A percentile compares a stretch with the other conserved stretches of the same genome.
These are phyloP conservation scores for Tragelaphus scriptus DNA, from an alignment of 2,113 vertebrate species.

Conservation along the genomic window DNA sequence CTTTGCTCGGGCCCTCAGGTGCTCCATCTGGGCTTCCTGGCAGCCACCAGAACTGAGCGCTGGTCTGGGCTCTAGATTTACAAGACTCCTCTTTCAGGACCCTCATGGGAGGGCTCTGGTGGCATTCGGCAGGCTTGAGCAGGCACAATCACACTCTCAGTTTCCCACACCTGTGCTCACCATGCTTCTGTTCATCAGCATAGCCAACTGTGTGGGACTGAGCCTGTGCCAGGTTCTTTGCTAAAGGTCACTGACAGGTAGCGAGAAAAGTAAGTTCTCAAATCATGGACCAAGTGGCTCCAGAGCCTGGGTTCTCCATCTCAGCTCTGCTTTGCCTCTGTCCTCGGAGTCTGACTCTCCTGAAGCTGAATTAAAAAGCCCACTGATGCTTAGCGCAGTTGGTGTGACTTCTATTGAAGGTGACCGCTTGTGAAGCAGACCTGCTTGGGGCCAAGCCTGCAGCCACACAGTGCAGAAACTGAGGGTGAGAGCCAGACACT, in stretches of 20 bases:
- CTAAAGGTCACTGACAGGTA: not conserved
- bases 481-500: not conserved
- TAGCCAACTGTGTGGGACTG: accelerated
- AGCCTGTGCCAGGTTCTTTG: accelerated
- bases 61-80: not conserved
- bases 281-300: not conserved
- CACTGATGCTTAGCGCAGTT: accelerated
- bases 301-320: not conserved
- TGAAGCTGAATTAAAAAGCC: not conserved
- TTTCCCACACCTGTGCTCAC: not conserved
- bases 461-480: not conserved
- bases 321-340: not conserved
- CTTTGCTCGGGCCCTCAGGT: not conserved
- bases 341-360: not conserved
- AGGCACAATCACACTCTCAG: not conserved
- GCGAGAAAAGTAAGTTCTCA: not conserved
- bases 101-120: not conserved
- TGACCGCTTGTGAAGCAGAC: not conserved
- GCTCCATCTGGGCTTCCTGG: not conserved
- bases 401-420: not conserved
- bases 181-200: accelerated
- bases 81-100: not conserved
- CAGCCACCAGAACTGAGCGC: not conserved
- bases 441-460: not conserved
- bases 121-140: not conserved